Base-by-base conservation (phyloP, 2,113 vertebrate species). In the Myiozetetes cayanensis region DNA sequence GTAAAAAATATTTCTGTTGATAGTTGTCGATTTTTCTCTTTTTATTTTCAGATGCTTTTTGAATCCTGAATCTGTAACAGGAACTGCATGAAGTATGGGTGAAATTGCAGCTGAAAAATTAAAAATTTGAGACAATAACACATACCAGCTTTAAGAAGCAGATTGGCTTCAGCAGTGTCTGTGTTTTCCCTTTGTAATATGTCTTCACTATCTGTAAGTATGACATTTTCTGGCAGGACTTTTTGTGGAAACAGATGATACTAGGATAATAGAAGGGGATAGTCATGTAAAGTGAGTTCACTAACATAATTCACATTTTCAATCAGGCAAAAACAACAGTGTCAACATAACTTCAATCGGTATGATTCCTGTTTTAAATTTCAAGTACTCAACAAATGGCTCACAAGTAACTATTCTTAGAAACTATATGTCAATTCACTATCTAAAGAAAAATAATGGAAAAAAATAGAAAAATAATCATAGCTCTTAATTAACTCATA, bases 261-360 rank as follows among this genome's bases (percentile, higher is more conserved):
- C 39, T 90, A 83, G 93, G 31, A 53, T 73, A 89, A 89, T 46
- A 94, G 43, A 76, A 73, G 47, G 77, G 20, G 66, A 62, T 12
- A 85, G 78, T 50, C 27, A 88, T 67, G 24, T 85, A 86, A 90
- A 90, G 71, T 76, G 78, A 83, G 75, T 85, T 91, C 82, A 50
- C 49, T 80, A 86, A 43, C n/a, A n/a, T 91, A 85, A 89, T 86
- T 93, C 52, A 90, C 28, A n/a, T 91, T 83, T 91, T 50, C 91
- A 87, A 62, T 79, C 63, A 90, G 41, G 46, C 33, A 83, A 90
- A 95, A 93, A 1, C 70, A 89, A 15, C 47, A 75, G 7, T 76
- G 77, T 87, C 74, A 95, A 92, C 58, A 79, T 58, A 91, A 87
- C 41, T 79, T 78, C 56, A 84, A 49, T 81, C 55, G 41, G 15